These are phyloP conservation scores for Babylonia areolata DNA, from an alignment of 1,140 invertebrate species.

Conservation along the genomic window DNA sequence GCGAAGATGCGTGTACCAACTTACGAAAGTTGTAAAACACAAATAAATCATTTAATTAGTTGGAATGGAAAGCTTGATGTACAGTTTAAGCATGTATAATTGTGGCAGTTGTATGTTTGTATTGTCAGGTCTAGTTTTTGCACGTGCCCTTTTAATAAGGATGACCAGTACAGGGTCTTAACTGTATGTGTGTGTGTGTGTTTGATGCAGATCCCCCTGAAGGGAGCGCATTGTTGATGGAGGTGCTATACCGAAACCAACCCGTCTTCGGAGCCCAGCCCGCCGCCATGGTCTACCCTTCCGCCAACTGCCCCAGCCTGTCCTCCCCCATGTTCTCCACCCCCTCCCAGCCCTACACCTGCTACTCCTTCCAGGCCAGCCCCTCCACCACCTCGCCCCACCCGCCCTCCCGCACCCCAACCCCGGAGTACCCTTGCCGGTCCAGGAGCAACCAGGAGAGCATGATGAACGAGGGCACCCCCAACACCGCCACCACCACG, in stretches of 20 bases:
- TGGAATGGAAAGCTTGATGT: too few species aligned
- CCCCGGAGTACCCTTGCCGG: slow-evolving; percentile 40
- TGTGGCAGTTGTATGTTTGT: too few species aligned
- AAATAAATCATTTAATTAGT: too few species aligned
- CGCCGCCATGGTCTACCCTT: slow-evolving; percentile 39
- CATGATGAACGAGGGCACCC: slow-evolving; percentile 39
- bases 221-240: slow-evolving; percentile 42
- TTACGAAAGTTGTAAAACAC: too few species aligned
- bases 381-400: slow-evolving; percentile 35
- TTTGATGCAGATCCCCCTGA: slow-evolving; percentile 18
- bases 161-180: too few species aligned
- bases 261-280: slow-evolving; percentile 40
- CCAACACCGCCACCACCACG: too few species aligned
- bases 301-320: slow-evolving; percentile 6
- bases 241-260: slow-evolving; percentile 47
- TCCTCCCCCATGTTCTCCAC: slow-evolving; percentile 38
- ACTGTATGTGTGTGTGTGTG: slow-evolving; percentile 4
- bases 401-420: slow-evolving; percentile 28
- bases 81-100: too few species aligned
- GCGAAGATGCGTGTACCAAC: too few species aligned
- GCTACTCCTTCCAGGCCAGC: slow-evolving; percentile 52
- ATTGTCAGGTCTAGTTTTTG: too few species aligned
- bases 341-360: slow-evolving; percentile 49
- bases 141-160: too few species aligned
- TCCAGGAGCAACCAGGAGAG: not conserved